These are phyloP conservation scores for Listronotus bonariensis DNA, from an alignment of 1,140 invertebrate genomes.

Conservation along the genomic window DNA sequence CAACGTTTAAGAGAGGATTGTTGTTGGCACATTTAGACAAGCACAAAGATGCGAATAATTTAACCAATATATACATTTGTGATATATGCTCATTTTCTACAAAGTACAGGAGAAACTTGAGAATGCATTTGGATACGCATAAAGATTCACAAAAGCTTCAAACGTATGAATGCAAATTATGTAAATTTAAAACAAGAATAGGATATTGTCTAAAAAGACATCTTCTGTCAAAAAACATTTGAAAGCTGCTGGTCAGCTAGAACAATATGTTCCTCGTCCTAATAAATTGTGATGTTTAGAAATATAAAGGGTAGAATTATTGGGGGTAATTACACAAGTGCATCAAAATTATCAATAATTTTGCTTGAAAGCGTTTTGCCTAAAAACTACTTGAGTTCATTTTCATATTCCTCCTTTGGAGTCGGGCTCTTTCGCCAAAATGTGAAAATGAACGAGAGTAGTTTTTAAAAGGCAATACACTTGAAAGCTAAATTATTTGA, in stretches of 20 bases:
- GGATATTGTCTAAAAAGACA: slow-evolving; percentile 20
- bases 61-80: slow-evolving; percentile 15
- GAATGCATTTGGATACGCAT: slow-evolving; percentile 22
- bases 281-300: no score
- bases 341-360: no score
- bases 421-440: no score
- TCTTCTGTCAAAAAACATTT: slow-evolving; percentile 23
- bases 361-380: no score
- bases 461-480: no score
- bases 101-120: slow-evolving; percentile 23
- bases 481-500: no score
- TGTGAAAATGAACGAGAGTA: no score
- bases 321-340: no score
- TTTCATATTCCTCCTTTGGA: no score
- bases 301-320: no score
- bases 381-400: no score
- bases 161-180: slow-evolving; percentile 19
- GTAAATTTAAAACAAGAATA: slow-evolving; percentile 17
- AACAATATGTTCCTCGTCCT: slow-evolving; percentile 9
- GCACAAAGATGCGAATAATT: slow-evolving; percentile 14
- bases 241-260: slow-evolving; percentile 1
- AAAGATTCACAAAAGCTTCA: not conserved
- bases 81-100: slow-evolving; percentile 18
- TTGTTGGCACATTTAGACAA: slow-evolving; percentile 19
- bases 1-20: slow-evolving; percentile 9